Conservation (phyloP, 1,140 invertebrate species). For the Coenobita brevimanus region DNA sequence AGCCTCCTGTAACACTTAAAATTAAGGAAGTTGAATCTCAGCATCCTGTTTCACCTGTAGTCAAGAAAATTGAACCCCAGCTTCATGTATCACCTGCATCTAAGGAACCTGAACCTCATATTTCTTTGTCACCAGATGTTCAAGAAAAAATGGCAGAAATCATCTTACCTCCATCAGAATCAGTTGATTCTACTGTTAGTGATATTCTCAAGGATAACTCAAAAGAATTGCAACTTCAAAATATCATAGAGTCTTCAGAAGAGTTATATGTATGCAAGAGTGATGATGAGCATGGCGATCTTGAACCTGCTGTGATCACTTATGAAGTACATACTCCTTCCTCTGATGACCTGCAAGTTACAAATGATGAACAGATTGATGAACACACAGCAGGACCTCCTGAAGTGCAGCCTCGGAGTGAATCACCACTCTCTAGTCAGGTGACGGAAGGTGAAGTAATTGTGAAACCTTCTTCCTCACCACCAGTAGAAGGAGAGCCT, state of each 20-base stretch:
- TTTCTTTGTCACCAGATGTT: background rate
- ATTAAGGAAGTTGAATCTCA: background rate
- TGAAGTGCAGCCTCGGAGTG: constrained; percentile 17
- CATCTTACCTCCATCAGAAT: no score
- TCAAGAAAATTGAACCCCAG: background rate
- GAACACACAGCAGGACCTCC: constrained; percentile 55
- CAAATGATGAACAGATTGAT: constrained; percentile 46
- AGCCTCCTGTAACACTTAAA: background rate
- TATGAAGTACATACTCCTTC: background rate
- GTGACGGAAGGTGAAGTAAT: background rate
- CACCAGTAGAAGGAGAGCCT: background rate
- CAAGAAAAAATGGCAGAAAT: background rate
- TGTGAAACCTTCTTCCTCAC: background rate
- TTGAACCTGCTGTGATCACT: constrained; percentile 9
- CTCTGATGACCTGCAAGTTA: constrained; percentile 26
- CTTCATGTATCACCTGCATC: background rate
- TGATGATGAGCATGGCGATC: constrained; percentile 10
- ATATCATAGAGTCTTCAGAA: no score
- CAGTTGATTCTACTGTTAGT: no score
- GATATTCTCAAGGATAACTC: no score
- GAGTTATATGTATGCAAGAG: background rate
- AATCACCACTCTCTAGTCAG: background rate
- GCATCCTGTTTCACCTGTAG: background rate
- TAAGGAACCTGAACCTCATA: background rate
- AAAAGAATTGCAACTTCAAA: no score